Evolutionary conservation across 1,140 invertebrate genomes (phyloP).

Genomic region (Penaeus japonicus): DNA sequence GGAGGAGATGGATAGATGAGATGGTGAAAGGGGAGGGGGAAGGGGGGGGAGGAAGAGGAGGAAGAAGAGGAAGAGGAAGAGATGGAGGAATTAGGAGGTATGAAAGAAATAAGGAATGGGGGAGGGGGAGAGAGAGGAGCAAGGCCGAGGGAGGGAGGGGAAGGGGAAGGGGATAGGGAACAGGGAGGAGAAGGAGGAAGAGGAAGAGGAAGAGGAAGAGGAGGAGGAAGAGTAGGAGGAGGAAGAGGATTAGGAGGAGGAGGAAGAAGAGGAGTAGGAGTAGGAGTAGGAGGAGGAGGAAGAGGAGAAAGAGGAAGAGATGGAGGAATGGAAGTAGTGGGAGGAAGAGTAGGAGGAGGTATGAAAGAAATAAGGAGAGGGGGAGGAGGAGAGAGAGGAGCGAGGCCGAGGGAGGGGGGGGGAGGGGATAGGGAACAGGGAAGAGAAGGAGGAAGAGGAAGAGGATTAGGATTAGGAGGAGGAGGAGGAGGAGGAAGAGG

Average conservation of each 20-base stretch:
- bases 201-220: background rate
- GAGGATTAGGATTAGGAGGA: too few species aligned
- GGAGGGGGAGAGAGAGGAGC: background rate
- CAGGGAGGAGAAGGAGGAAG: too few species aligned
- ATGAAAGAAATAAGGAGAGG: background rate
- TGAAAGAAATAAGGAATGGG: background rate
- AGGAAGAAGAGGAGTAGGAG: background rate
- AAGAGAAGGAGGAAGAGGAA: too few species aligned
- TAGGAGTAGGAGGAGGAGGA: too few species aligned
- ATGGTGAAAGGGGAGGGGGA: too few species aligned
- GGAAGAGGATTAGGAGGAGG: background rate
- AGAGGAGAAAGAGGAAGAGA: too few species aligned
- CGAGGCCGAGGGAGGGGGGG: too few species aligned
- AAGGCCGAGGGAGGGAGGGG: background rate
- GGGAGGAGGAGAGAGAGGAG: background rate
- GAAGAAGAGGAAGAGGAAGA: background rate
- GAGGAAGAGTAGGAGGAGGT: too few species aligned
- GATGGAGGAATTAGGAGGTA: background rate
- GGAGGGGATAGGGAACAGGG: too few species aligned
- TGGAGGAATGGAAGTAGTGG: too few species aligned
- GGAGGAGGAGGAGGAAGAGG: background rate
- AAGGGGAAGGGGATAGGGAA: background rate
- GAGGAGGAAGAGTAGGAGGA: background rate
- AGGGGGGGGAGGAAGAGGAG: background rate
- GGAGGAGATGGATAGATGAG: too few species aligned